Percentiles rank a stretch among this genome's conserved stretches.
These are phyloP conservation scores for Henicopernis longicauda DNA, from an alignment of 2,113 vertebrate genomes.

Conservation along the genomic window DNA sequence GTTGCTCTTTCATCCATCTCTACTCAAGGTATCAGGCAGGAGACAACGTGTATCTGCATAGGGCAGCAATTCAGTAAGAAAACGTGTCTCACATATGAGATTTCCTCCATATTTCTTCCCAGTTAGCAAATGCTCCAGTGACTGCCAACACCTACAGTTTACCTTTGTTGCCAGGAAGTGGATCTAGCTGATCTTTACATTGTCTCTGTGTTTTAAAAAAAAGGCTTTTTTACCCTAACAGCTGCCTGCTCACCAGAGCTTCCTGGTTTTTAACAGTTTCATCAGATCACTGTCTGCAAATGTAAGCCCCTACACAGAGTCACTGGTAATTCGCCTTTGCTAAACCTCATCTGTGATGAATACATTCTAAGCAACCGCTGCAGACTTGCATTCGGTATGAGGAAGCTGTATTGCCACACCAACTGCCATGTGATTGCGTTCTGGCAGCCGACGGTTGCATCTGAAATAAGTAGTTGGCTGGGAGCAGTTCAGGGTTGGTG, in stretches of 20 bases:
- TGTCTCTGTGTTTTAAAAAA: neutral
- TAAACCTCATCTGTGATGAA: neutral
- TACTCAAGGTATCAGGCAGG: neutral
- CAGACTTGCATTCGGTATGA: neutral
- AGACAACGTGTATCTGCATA: neutral
- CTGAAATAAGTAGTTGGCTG: neutral
- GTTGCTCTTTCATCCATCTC: neutral
- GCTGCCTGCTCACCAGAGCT: neutral
- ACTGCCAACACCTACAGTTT: neutral
- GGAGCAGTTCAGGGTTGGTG: neutral
- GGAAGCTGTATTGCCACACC: neutral
- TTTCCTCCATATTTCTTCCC: neutral
- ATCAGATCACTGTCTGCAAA: neutral
- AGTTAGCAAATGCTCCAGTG: rapidly evolving
- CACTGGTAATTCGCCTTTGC: neutral
- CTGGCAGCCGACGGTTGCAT: neutral
- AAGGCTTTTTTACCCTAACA: neutral
- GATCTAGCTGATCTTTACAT: neutral
- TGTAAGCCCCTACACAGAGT: neutral
- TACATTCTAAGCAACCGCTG: neutral
- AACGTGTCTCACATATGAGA: rapidly evolving
- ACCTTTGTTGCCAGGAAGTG: neutral
- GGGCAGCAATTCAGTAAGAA: neutral
- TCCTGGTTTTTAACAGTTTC: neutral
- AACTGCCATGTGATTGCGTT: neutral